phyloP scores from a whole-genome alignment of 2,888 invertebrate species.

The Lysandra bellargus region DNA sequence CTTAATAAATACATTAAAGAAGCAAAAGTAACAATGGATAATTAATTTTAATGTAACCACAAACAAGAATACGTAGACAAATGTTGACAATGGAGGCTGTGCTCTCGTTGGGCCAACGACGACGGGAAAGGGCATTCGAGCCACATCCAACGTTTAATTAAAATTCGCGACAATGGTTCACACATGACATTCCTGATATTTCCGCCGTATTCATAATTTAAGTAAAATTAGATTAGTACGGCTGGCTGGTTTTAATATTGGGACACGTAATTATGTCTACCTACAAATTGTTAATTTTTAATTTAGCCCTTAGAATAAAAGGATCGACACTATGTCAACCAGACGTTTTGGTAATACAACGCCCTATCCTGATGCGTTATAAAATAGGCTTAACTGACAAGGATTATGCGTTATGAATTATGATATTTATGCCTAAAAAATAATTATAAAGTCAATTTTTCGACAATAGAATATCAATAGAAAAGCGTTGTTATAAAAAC shows the following conservation, averaged over 20 bases:
- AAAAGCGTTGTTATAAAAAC: no score
- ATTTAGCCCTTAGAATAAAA: no score
- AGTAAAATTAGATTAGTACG: neutral
- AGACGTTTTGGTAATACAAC: no score
- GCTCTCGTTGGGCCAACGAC: neutral
- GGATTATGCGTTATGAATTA: no score
- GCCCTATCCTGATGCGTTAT: no score
- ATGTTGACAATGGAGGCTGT: conserved; percentile 29
- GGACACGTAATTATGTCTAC: neutral
- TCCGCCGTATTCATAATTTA: neutral
- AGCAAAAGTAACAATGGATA: conserved; percentile 24
- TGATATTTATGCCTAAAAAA: no score
- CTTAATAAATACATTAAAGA: conserved; percentile 11
- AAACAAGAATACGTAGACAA: conserved; percentile 28
- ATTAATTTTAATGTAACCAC: conserved; percentile 29
- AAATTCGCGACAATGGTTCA: conserved; percentile 40
- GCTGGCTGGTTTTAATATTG: neutral
- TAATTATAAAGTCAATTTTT: no score
- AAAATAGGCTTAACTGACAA: no score
- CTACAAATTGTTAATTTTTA: no score
- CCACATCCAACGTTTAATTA: conserved; percentile 42
- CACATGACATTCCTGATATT: conserved; percentile 37
- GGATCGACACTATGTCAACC: no score
- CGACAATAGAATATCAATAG: no score
- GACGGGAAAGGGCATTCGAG: conserved; percentile 40